These are phyloP conservation scores for Lampropteryx suffumata DNA, from an alignment of 2,888 invertebrate species.

Conservation along the genomic window DNA sequence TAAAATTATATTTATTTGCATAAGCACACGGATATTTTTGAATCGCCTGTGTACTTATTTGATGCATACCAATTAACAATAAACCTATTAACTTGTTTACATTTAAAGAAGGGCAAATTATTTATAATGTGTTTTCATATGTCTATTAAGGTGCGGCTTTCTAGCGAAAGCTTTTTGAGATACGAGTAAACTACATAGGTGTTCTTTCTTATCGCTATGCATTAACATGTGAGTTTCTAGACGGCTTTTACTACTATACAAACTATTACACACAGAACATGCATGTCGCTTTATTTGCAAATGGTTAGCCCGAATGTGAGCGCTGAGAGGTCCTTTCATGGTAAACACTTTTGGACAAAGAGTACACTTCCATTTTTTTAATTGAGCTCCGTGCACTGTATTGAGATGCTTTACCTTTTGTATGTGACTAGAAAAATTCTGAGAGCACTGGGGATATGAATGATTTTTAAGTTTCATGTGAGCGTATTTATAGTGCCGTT, in stretches of 20 bases:
- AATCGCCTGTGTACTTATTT: too few relatives aligned
- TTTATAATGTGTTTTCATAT: constrained; percentile 75
- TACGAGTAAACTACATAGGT: too few relatives aligned
- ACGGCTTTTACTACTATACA: too few relatives aligned
- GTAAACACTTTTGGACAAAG: constrained; percentile 69
- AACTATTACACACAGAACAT: too few relatives aligned
- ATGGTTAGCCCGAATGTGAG: constrained; percentile 67
- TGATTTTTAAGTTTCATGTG: constrained; percentile 73
- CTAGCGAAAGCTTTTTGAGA: constrained; percentile 78
- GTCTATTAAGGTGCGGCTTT: constrained; percentile 68
- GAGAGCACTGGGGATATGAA: constrained; percentile 67
- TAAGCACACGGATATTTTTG: too few relatives aligned
- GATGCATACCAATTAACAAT: too few relatives aligned
- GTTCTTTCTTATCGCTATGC: too few relatives aligned
- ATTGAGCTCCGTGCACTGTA: constrained; percentile 60
- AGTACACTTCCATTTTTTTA: constrained; percentile 69
- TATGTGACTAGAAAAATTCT: constrained; percentile 69
- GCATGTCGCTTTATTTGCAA: constrained; percentile 51
- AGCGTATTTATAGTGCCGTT: constrained; percentile 74
- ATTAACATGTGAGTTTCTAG: too few relatives aligned
- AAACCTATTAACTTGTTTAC: too few relatives aligned
- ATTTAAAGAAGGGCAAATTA: too few relatives aligned
- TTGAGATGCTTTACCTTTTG: constrained; percentile 72
- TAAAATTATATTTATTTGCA: too few relatives aligned
- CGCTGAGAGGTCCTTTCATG: constrained; percentile 64